phyloP scores from a whole-genome alignment of 2,797 vertebrate species.

The Basileuterus tristriatus region DNA sequence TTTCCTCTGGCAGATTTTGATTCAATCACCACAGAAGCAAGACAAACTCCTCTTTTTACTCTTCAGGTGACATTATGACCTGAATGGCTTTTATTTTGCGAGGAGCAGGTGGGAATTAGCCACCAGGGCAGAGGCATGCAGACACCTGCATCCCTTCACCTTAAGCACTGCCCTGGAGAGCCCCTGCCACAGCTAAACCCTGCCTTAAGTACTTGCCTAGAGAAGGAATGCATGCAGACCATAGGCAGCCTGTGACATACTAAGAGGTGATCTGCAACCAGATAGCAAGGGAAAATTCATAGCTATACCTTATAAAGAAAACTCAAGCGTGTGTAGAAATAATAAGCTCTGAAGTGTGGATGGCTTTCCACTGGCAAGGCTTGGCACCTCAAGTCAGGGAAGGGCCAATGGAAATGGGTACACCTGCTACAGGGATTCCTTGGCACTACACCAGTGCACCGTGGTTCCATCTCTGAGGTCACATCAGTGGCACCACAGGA shows the following conservation, averaged over 20 bases:
- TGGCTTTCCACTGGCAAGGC: not conserved
- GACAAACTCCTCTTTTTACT: not conserved
- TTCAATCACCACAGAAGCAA: not conserved
- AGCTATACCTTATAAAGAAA: not conserved
- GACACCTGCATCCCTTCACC: rapidly evolving
- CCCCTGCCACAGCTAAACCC: not conserved
- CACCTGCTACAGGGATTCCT: too few relatives aligned
- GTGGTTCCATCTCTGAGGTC: not conserved
- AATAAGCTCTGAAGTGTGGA: not conserved
- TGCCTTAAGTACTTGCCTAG: not conserved
- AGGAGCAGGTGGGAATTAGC: not conserved
- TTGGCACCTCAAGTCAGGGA: not conserved
- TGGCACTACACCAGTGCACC: not conserved
- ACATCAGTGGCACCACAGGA: rapidly evolving
- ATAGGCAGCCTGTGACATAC: not conserved
- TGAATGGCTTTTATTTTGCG: not conserved
- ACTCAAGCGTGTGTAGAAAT: not conserved
- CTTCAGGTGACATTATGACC: not conserved
- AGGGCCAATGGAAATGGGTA: not conserved
- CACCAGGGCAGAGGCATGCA: not conserved
- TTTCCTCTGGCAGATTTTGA: not conserved
- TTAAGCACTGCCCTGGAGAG: not conserved
- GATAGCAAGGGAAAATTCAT: not conserved
- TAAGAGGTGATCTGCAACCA: not conserved
- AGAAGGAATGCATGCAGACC: not conserved